These are phyloP conservation scores for Stegodyphus mimosarum DNA, from an alignment of 1,140 invertebrate genomes.

Conservation along the genomic window DNA sequence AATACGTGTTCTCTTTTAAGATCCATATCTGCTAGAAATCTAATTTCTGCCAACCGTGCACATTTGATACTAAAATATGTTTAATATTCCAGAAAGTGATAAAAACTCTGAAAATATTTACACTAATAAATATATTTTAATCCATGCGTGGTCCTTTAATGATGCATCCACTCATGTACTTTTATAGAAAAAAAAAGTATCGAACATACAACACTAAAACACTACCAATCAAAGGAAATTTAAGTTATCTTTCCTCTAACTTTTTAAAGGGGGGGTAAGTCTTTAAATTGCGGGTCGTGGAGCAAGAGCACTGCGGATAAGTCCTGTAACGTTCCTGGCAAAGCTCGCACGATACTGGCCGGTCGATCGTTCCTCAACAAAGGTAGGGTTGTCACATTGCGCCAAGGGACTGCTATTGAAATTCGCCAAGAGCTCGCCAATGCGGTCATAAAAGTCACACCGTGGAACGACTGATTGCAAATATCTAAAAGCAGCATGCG, in stretches of 20 bases:
- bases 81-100: too few species aligned
- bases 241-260: neutral
- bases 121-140: too few species aligned
- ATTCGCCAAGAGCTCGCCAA: slow-evolving; percentile 20
- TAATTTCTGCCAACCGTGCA: too few species aligned
- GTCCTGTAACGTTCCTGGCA: slow-evolving; percentile 40
- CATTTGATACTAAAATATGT: too few species aligned
- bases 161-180: too few species aligned
- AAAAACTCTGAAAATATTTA: too few species aligned
- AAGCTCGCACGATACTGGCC: slow-evolving; percentile 34
- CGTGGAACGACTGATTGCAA: neutral
- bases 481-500: neutral
- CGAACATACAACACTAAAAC: too few species aligned
- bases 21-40: too few species aligned
- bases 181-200: too few species aligned
- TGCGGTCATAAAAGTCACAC: slow-evolving; percentile 5
- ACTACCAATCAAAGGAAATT: too few species aligned
- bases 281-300: slow-evolving; percentile 10
- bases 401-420: slow-evolving; percentile 11
- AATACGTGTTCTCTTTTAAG: too few species aligned
- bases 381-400: slow-evolving; percentile 49
- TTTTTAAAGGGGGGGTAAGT: slow-evolving; percentile 11
- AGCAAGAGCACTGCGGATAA: slow-evolving; percentile 42
- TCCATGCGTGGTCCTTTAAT: too few species aligned
- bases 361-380: slow-evolving; percentile 50